Evolutionary conservation across 2,888 invertebrate genomes (phyloP).

Genomic region (Calameuta pallipes): DNA sequence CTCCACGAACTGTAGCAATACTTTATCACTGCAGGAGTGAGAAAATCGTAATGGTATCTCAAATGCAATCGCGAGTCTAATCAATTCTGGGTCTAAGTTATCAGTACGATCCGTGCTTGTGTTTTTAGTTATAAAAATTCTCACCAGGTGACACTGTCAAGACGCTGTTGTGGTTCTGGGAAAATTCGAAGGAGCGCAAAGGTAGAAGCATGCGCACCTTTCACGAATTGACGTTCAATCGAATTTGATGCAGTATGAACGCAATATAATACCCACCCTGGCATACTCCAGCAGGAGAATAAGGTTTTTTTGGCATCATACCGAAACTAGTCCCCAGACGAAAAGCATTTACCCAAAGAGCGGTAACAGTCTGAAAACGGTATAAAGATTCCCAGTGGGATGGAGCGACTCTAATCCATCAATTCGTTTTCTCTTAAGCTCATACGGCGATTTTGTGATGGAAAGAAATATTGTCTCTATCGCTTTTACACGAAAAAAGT

Average conservation of each 20-base stretch:
- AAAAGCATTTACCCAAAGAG: background rate
- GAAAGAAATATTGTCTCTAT: background rate
- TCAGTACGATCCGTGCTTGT: too few species aligned
- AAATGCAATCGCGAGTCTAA: too few species aligned
- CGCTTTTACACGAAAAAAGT: background rate
- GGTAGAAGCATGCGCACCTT: conserved; percentile 22
- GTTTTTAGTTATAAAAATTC: background rate
- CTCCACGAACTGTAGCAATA: background rate
- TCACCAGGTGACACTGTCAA: background rate
- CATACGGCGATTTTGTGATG: background rate
- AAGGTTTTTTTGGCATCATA: background rate
- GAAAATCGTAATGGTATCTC: too few species aligned
- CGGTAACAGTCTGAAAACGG: background rate
- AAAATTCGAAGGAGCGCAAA: background rate
- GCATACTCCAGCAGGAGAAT: background rate
- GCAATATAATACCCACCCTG: conserved; percentile 26
- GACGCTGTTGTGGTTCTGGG: background rate
- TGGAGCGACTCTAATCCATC: background rate
- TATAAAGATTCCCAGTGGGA: background rate
- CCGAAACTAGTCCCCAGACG: background rate
- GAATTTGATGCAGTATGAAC: conserved; percentile 39
- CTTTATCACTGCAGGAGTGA: background rate
- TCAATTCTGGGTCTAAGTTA: too few species aligned
- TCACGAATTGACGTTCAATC: conserved; percentile 41
- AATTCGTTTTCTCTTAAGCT: background rate